These are phyloP conservation scores for Valencia hispanica DNA, from an alignment of 2,797 vertebrate species.

Conservation along the genomic window DNA sequence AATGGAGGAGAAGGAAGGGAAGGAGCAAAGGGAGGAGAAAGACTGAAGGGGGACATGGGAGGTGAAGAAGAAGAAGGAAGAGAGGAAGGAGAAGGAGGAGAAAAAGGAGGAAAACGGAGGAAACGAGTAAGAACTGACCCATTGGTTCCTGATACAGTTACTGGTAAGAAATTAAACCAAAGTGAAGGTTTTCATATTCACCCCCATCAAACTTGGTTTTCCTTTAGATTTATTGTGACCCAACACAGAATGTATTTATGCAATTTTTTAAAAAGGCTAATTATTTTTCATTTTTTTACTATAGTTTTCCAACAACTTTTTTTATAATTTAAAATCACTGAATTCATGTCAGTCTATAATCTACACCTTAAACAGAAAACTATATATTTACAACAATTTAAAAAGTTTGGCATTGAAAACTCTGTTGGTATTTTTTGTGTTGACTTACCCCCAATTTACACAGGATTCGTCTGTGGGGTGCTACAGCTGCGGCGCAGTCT, in stretches of 20 bases:
- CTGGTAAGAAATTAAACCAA: constrained; percentile 68
- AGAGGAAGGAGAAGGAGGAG: constrained; percentile 21
- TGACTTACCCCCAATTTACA: too few species aligned
- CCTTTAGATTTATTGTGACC: background rate
- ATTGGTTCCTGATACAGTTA: constrained; percentile 65
- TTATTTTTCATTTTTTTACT: background rate
- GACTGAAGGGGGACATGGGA: constrained; percentile 1
- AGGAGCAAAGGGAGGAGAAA: background rate
- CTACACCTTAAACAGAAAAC: background rate
- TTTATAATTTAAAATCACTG: background rate
- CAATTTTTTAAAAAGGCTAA: too few species aligned
- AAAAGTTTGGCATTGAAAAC: background rate
- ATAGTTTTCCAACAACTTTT: background rate
- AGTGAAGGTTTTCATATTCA: background rate
- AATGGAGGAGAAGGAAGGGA: background rate
- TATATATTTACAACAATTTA: background rate
- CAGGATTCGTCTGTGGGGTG: too few species aligned
- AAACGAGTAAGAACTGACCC: constrained; percentile 58
- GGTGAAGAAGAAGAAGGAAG: constrained; percentile 15
- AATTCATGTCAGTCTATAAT: background rate
- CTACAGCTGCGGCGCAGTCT: too few species aligned
- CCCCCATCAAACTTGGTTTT: background rate
- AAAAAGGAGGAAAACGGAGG: constrained; percentile 35
- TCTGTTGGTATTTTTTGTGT: background rate
- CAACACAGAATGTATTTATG: background rate